A percentile compares a stretch with the other conserved stretches of the same genome.
phyloP scores from a whole-genome alignment of 2,797 vertebrate species.

The Silurus lanzhouensis region DNA sequence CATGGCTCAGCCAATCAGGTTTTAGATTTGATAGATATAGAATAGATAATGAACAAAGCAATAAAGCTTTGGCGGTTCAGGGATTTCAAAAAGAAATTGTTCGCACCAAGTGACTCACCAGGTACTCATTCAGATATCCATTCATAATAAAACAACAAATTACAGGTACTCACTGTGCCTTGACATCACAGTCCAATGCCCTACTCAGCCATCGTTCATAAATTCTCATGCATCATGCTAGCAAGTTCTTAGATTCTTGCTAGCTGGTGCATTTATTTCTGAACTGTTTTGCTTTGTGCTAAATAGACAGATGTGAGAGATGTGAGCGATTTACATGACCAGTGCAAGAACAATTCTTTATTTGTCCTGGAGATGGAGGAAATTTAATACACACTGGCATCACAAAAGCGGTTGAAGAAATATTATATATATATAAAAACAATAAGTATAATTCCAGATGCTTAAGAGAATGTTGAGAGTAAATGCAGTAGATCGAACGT shows the following conservation, averaged over 20 bases:
- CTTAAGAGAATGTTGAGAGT: background rate
- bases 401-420: background rate
- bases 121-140: background rate
- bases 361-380: constrained; percentile 69
- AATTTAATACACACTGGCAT: constrained; percentile 59
- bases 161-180: background rate
- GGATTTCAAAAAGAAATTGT: background rate
- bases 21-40: background rate
- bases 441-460: background rate
- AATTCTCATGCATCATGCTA: background rate
- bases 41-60: background rate
- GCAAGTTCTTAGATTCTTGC: background rate
- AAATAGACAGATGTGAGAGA: constrained; percentile 66
- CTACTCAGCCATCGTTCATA: background rate
- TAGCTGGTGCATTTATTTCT: background rate
- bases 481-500: background rate
- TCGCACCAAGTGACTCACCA: background rate
- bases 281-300: constrained; percentile 64
- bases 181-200: background rate
- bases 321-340: constrained; percentile 41
- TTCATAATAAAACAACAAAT: background rate
- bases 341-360: constrained; percentile 58
- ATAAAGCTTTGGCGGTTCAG: background rate
- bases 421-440: background rate
- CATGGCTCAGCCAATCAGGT: background rate